Conservation (phyloP, 1,140 invertebrate species). For the honey bee (Apis mellifera) region Amel_HAv3.1 CM009940.2:10742001-10742500, state of each 20-base stretch:
- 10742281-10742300: conserved; percentile 22
- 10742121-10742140: background rate
- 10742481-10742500: too few species aligned
- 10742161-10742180: background rate
- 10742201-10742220: background rate
- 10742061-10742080: conserved; percentile 12
- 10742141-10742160: too few species aligned
- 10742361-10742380: background rate
- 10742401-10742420: background rate
- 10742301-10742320: conserved; percentile 20
- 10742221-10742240: conserved; percentile 5
- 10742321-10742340: background rate
- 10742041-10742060: conserved; percentile 13
- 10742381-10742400: background rate
- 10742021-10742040: too few species aligned
- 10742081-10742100: background rate
- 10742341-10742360: conserved; percentile 10
- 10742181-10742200: background rate
- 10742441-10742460: too few species aligned
- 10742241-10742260: conserved; percentile 10
- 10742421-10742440: too few species aligned
- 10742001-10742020: background rate
- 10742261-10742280: conserved; percentile 13
- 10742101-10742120: background rate
- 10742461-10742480: too few species aligned